Base-by-base conservation (phyloP, 2,888 invertebrate genomes). In the Octodonta nipae region DNA sequence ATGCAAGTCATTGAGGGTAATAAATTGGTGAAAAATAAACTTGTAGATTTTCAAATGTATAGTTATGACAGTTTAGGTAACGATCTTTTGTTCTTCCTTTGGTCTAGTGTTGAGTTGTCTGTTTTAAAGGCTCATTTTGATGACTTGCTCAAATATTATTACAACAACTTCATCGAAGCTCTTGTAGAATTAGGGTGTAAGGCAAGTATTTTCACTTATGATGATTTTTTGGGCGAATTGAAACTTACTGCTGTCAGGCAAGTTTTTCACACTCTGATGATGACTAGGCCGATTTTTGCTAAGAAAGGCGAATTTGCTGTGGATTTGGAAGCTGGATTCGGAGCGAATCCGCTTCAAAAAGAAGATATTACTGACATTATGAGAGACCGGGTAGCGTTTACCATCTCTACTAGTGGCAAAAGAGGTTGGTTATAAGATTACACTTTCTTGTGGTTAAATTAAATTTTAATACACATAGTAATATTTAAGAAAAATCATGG, bases 21-120 rank as follows among this genome's bases (percentile, higher is more conserved):
- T 26, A 43, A 44, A 12, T 39, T 39, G 28, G 56, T 65, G 1
- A 33, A 40, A 5, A 31, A 37, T n/a, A 61, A 63, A 37, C 56
- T 73, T 33, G 55, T 74, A 1, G 73, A 74, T 44, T 74, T 71
- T 43, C 73, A 73, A 52, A 57, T 66, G 15, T 60, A 65, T 1
- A 49, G 63, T 11, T 67, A 67, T 33, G 59, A 63, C 2, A 68
- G 66, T 7, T 56, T 70, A 1, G 50, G 60, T 0, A 60, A 63
- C 13, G 73, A 74, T 45, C 35, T 73, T 2, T 44, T 67, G 1
- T 72, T 73, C 36, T 62, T 71, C 22, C 34, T 74, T 4, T 61
- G 65, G 12, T 58, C 65, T 1, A 71, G 71, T 38, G 58, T 68
- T 1, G 52, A 60, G 8, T 42, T 46, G 1, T 42, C 52, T 0